phyloP scores from a whole-genome alignment of 2,888 invertebrate species.

The Tipula unca region DNA sequence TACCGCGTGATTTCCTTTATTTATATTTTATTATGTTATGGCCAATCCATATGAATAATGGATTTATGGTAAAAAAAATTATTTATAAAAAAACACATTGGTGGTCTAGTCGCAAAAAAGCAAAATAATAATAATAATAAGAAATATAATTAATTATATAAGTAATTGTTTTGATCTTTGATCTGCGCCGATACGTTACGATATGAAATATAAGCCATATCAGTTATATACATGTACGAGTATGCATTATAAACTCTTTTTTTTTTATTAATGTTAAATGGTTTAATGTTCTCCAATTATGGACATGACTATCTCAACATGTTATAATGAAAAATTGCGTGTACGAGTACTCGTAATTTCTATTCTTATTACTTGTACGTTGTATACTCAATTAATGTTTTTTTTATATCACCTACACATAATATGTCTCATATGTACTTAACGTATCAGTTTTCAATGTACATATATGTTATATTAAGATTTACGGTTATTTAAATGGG shows the following conservation, averaged over 20 bases:
- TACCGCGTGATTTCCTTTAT: background rate
- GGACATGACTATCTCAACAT: background rate
- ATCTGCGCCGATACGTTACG: background rate
- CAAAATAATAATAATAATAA: background rate
- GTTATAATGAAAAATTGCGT: background rate
- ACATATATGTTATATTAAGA: no score
- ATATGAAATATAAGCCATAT: background rate
- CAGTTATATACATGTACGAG: no score
- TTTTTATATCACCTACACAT: background rate
- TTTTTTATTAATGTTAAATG: background rate
- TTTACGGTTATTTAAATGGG: background rate
- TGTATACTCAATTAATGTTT: background rate
- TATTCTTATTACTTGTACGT: background rate
- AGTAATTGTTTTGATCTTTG: slow-evolving; percentile 14
- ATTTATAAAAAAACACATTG: background rate
- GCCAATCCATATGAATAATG: slow-evolving; percentile 14
- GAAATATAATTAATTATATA: background rate
- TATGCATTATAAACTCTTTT: background rate
- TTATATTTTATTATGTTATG: background rate
- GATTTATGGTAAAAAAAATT: background rate
- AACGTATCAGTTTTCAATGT: no score
- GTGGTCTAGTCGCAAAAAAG: background rate
- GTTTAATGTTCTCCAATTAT: slow-evolving; percentile 8
- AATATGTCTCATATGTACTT: background rate
- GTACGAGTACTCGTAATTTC: background rate